These are phyloP conservation scores for Oceanites oceanicus DNA, from an alignment of 2,113 vertebrate genomes.

Conservation along the genomic window DNA sequence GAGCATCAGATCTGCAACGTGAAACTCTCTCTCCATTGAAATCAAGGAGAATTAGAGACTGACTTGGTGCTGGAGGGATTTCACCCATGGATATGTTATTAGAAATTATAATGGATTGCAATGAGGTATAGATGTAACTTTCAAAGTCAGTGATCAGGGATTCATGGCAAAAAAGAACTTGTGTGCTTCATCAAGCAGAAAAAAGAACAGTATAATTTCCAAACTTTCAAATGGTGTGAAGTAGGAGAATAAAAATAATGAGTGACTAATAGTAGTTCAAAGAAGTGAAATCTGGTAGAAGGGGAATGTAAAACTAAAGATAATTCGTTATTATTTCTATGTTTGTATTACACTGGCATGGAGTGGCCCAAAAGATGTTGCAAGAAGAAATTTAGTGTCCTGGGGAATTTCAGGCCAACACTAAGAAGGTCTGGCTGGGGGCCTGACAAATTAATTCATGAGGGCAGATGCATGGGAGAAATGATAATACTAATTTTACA, in stretches of 20 bases:
- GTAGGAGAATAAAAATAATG: not conserved
- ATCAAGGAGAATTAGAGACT: not conserved
- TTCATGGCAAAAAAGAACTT: not conserved
- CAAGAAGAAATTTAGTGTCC: not conserved
- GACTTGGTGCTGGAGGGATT: not conserved
- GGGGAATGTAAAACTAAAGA: not conserved
- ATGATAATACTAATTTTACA: not conserved
- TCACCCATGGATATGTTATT: not conserved
- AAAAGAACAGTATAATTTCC: not conserved
- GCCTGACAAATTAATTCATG: not conserved
- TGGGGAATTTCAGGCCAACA: not conserved
- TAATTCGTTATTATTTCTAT: not conserved
- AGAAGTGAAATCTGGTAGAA: not conserved
- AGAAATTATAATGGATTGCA: not conserved
- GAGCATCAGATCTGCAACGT: not conserved
- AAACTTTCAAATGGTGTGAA: not conserved
- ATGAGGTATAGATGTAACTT: not conserved
- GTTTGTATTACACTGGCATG: not conserved
- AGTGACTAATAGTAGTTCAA: not conserved
- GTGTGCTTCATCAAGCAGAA: not conserved
- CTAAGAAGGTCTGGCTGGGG: not conserved
- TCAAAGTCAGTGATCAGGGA: not conserved
- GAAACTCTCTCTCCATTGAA: not conserved
- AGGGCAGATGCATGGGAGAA: not conserved
- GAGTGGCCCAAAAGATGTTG: not conserved